phyloP scores from a whole-genome alignment of 2,113 vertebrate genomes.

The Gymnobelideus leadbeateri region DNA sequence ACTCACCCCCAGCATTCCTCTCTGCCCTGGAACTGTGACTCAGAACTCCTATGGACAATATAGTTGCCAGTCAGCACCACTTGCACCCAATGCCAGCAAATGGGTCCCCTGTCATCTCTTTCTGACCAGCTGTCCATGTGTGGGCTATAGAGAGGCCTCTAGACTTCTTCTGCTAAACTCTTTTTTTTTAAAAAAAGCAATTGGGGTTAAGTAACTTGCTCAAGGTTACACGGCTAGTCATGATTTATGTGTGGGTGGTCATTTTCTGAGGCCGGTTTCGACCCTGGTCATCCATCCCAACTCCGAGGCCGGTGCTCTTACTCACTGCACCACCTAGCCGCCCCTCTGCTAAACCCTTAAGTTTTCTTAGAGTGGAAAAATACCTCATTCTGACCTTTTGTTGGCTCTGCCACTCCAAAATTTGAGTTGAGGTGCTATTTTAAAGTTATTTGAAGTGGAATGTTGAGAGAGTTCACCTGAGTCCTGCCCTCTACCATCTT shows the following conservation, averaged over 20 bases:
- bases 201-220: too few relatives aligned
- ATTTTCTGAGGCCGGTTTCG: too few relatives aligned
- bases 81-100: background rate
- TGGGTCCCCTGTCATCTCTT: background rate
- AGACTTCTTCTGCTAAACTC: background rate
- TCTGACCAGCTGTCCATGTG: background rate
- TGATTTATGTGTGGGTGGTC: too few relatives aligned
- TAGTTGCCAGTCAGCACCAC: background rate
- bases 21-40: background rate
- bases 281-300: too few relatives aligned
- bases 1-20: background rate
- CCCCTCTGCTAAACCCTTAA: background rate
- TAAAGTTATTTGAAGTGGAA: background rate
- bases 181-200: too few relatives aligned
- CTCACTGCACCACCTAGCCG: too few relatives aligned
- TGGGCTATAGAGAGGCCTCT: background rate
- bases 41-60: background rate
- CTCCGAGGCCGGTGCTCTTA: too few relatives aligned
- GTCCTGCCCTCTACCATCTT: background rate
- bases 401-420: background rate
- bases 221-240: too few relatives aligned
- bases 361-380: background rate
- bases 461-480: background rate
- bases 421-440: background rate
- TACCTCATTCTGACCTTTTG: background rate